Conservation (phyloP, 2,888 invertebrate species). For the Hemistola chrysoprasaria region DNA sequence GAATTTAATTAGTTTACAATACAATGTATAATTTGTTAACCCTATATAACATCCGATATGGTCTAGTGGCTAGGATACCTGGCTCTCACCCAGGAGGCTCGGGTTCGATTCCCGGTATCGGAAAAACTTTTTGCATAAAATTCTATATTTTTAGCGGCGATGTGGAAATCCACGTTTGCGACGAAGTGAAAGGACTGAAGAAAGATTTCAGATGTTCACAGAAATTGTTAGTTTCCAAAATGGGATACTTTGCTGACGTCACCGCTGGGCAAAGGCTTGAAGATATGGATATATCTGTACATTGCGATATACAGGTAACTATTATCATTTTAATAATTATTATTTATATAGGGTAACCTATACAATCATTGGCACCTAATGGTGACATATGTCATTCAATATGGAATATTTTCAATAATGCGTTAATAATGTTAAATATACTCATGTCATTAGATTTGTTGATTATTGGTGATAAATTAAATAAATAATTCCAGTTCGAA, state of each 20-base stretch:
- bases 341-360: too few relatives aligned
- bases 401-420: too few relatives aligned
- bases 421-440: too few relatives aligned
- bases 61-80: conserved; percentile 88
- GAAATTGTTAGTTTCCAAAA: conserved; percentile 92
- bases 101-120: conserved; percentile 84
- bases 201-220: conserved; percentile 95
- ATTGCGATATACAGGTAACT: conserved; percentile 95
- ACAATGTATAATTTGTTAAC: not conserved
- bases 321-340: too few relatives aligned
- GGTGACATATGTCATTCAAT: too few relatives aligned
- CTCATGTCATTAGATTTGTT: too few relatives aligned
- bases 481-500: too few relatives aligned
- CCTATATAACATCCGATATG: conserved; percentile 59
- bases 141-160: conserved; percentile 82
- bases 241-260: conserved; percentile 97
- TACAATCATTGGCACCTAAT: too few relatives aligned
- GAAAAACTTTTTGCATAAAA: conserved; percentile 49
- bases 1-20: too few relatives aligned
- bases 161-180: conserved; percentile 97
- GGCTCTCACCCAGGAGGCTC: conserved; percentile 87
- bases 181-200: conserved; percentile 94
- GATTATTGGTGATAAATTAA: too few relatives aligned
- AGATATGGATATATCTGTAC: conserved; percentile 98
- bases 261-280: conserved; percentile 90